A percentile compares a stretch with the other conserved stretches of the same genome.
Conservation (phyloP, 1,140 invertebrate genomes). For the Meloidogyne exigua region DNA sequence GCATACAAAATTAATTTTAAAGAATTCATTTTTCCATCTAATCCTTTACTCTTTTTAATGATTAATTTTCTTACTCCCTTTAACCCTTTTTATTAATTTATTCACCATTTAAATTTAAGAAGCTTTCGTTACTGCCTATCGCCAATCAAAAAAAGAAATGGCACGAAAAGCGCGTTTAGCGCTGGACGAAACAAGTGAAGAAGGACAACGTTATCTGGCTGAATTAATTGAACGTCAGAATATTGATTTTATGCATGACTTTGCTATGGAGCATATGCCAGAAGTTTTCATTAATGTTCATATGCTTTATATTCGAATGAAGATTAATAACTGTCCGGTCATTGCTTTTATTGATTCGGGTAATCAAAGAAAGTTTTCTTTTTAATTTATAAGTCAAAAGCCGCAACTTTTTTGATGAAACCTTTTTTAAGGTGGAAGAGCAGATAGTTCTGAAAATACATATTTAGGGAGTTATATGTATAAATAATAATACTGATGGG, state of each 20-base stretch:
- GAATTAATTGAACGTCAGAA: constrained; percentile 36
- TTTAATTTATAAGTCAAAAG: constrained; percentile 12
- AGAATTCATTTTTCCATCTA: background rate
- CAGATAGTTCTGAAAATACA: too few species aligned
- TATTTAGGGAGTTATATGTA: too few species aligned
- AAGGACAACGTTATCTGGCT: constrained; percentile 37
- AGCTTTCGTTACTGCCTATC: constrained; percentile 19
- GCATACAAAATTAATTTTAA: background rate
- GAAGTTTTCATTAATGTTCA: constrained; percentile 42
- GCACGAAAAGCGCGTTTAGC: constrained; percentile 28
- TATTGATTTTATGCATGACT: constrained; percentile 32
- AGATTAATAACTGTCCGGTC: constrained; percentile 45
- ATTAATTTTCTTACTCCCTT: background rate
- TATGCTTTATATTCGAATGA: constrained; percentile 53
- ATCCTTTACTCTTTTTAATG: too few species aligned
- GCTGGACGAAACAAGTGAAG: constrained; percentile 38
- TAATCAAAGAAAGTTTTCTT: background rate
- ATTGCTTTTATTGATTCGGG: constrained; percentile 48
- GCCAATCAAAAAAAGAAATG: constrained; percentile 26
- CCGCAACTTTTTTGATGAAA: too few species aligned
- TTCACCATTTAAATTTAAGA: constrained; percentile 12
- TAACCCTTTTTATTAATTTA: background rate
- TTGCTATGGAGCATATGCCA: constrained; percentile 42
- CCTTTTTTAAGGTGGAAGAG: too few species aligned
- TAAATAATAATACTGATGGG: too few species aligned